phyloP scores from a whole-genome alignment of 2,113 vertebrate genomes.

The Lichenostomus cassidix region DNA sequence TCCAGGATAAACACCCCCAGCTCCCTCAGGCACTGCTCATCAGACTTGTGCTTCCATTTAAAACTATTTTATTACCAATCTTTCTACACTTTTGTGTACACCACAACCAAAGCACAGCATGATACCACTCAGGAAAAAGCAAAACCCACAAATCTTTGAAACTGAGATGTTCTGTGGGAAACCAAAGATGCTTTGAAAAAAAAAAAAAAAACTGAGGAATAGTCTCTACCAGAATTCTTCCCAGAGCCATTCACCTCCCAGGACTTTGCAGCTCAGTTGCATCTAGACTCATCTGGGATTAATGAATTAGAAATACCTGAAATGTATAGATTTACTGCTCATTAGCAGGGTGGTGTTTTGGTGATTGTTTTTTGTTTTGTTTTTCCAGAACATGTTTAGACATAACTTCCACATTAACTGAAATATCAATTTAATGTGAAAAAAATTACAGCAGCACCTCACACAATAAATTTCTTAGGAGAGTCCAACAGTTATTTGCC shows the following conservation, averaged over 20 bases:
- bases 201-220: neutral
- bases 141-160: neutral
- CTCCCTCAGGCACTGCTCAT: rapidly evolving
- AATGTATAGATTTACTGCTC: neutral
- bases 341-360: neutral
- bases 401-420: neutral
- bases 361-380: neutral
- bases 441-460: neutral
- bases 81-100: neutral
- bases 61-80: neutral
- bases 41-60: neutral
- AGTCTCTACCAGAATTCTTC: neutral
- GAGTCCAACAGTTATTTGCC: neutral
- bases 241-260: neutral
- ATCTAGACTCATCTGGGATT: neutral
- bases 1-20: neutral
- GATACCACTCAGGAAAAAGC: neutral
- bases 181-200: neutral
- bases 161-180: neutral
- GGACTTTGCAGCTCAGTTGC: neutral
- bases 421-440: neutral
- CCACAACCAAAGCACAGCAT: neutral
- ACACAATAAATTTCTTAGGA: neutral
- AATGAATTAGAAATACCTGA: neutral
- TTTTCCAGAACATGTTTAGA: neutral